Evolutionary conservation across 2,888 invertebrate genomes (phyloP).

Genomic region (Spilarctia lutea): DNA sequence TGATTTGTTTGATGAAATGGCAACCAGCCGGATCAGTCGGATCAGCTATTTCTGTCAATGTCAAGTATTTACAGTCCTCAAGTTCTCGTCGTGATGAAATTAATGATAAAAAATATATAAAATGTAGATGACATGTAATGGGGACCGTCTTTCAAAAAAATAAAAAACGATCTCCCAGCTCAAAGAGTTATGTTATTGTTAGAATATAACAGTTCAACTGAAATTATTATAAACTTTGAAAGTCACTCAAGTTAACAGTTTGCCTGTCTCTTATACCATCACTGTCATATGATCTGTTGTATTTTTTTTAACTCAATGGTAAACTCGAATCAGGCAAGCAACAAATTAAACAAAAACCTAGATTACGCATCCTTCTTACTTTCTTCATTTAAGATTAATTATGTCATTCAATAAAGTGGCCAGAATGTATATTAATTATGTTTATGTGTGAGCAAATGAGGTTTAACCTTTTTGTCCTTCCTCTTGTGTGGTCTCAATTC

Average conservation of each 20-base stretch:
- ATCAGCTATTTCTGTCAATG: too few relatives aligned
- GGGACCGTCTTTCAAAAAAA: too few relatives aligned
- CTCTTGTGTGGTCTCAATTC: conserved; percentile 28
- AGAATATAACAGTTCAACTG: too few relatives aligned
- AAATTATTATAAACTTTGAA: not conserved
- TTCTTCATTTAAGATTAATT: not conserved
- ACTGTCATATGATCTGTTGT: not conserved
- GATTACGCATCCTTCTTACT: not conserved
- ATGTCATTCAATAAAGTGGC: not conserved
- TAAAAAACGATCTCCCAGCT: too few relatives aligned
- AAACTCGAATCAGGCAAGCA: not conserved
- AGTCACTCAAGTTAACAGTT: not conserved
- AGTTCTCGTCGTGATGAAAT: too few relatives aligned
- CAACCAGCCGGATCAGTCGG: too few relatives aligned
- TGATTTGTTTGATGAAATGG: too few relatives aligned
- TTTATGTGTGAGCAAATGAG: not conserved
- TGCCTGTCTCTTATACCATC: not conserved
- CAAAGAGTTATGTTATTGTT: too few relatives aligned
- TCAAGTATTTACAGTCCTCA: too few relatives aligned
- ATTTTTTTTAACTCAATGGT: not conserved
- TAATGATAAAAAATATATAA: too few relatives aligned
- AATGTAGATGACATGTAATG: too few relatives aligned
- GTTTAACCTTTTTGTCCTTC: conserved; percentile 4
- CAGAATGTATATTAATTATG: not conserved
- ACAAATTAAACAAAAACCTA: not conserved